phyloP scores from a whole-genome alignment of 2,797 vertebrate genomes.

The Morus bassanus region DNA sequence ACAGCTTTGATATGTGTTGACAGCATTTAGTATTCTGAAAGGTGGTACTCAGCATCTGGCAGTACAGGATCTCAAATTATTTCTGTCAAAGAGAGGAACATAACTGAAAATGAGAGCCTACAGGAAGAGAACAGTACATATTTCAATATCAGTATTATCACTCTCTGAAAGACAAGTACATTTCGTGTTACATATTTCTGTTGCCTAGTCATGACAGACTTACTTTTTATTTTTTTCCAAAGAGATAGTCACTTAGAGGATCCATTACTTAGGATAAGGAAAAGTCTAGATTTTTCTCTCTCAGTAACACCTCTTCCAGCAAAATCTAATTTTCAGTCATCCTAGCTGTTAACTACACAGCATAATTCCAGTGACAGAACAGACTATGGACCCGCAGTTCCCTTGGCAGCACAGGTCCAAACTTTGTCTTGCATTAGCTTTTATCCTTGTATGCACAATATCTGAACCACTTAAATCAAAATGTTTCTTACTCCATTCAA shows the following conservation, averaged over 20 bases:
- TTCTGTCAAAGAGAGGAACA: neutral
- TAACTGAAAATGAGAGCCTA: neutral
- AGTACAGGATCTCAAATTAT: neutral
- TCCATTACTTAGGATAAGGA: neutral
- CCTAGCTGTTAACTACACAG: neutral
- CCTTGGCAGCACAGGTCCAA: neutral
- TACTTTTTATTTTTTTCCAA: neutral
- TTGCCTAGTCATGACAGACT: neutral
- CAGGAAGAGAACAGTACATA: neutral
- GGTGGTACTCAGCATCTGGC: neutral
- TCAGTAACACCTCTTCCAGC: neutral
- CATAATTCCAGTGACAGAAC: neutral
- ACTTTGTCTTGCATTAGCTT: neutral
- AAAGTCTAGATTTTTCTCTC: neutral
- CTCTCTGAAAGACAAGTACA: neutral
- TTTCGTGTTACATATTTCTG: neutral
- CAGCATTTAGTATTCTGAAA: neutral
- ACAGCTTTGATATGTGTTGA: neutral
- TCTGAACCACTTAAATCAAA: neutral
- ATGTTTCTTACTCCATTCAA: neutral
- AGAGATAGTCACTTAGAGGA: neutral
- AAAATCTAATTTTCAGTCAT: neutral
- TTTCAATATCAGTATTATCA: neutral
- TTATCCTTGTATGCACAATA: neutral
- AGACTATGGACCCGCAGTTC: neutral